phyloP scores from a whole-genome alignment of 2,888 invertebrate species.

The Papilio demoleus region DNA sequence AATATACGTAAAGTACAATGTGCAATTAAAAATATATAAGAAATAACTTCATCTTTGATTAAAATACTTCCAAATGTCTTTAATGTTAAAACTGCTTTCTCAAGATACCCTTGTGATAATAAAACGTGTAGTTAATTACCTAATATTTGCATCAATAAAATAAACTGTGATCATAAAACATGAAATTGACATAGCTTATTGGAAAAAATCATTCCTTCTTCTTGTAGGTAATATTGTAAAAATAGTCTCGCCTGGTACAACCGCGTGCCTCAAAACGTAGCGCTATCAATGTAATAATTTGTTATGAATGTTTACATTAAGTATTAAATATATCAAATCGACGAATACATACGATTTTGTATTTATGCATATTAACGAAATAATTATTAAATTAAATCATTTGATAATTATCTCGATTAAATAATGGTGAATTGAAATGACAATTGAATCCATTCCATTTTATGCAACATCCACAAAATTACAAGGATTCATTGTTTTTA shows the following conservation, averaged over 20 bases:
- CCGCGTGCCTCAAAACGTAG: conserved; percentile 20
- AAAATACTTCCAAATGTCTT: not conserved
- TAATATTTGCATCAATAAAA: conserved; percentile 6
- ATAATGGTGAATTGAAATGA: conserved; percentile 6
- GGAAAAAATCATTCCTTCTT: conserved; percentile 20
- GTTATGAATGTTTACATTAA: conserved; percentile 36
- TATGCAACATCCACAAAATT: conserved; percentile 5
- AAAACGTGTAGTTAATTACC: conserved; percentile 19
- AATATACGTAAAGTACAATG: too few relatives aligned
- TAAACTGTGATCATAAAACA: conserved; percentile 24
- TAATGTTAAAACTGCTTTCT: not conserved
- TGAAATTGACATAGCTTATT: conserved; percentile 25
- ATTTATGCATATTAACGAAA: not conserved
- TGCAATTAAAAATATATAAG: not conserved
- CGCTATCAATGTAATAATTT: conserved; percentile 35
- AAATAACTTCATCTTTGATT: not conserved
- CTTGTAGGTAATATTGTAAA: conserved; percentile 16
- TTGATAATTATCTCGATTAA: conserved; percentile 6
- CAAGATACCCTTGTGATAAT: not conserved
- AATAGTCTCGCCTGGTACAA: conserved; percentile 8
- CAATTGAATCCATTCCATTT: conserved; percentile 30
- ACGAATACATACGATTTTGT: conserved; percentile 3
- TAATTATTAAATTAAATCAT: conserved; percentile 11
- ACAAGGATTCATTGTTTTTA: conserved; percentile 27
- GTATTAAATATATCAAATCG: not conserved